Percentiles rank a stretch among this genome's conserved stretches.
Evolutionary conservation across 2,113 vertebrate genomes (phyloP).

Genomic region (Chaetodon trifascialis): DNA sequence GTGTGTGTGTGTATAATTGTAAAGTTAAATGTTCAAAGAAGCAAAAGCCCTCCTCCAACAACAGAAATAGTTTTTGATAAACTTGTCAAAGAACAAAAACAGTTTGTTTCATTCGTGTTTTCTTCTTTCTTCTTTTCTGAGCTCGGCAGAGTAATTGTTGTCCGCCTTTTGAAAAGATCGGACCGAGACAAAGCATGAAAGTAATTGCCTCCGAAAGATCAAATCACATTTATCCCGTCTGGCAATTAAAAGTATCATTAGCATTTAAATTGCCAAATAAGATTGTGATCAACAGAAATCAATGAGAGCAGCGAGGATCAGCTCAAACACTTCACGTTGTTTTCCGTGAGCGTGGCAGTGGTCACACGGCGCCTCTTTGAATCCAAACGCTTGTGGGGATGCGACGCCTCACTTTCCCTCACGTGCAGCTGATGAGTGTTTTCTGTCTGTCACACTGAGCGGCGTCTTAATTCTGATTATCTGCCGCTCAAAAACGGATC

Average conservation of each 20-base stretch:
- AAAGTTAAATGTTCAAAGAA: slow-evolving; percentile 62
- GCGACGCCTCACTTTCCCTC: slow-evolving; percentile 39
- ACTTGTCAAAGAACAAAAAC: slow-evolving; percentile 68
- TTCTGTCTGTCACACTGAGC: slow-evolving; percentile 27
- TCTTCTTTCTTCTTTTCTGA: slow-evolving; percentile 52
- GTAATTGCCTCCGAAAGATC: slow-evolving; percentile 82
- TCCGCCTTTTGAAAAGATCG: slow-evolving; percentile 67
- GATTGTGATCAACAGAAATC: slow-evolving; percentile 86
- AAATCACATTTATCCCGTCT: slow-evolving; percentile 78
- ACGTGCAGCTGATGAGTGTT: slow-evolving; percentile 9
- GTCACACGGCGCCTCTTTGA: slow-evolving; percentile 18
- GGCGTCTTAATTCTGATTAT: slow-evolving; percentile 41
- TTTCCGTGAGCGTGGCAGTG: slow-evolving; percentile 17
- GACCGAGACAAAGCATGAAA: slow-evolving; percentile 75
- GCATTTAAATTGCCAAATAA: slow-evolving; percentile 87
- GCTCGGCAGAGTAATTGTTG: slow-evolving; percentile 64
- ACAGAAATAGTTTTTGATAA: slow-evolving; percentile 72
- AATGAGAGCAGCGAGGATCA: slow-evolving; percentile 76
- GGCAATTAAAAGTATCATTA: slow-evolving; percentile 87
- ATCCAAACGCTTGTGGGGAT: slow-evolving; percentile 47
- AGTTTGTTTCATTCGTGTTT: slow-evolving; percentile 68
- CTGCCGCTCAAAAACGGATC: slow-evolving; percentile 25
- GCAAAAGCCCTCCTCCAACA: slow-evolving; percentile 14
- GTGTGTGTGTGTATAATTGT: slow-evolving; percentile 54
- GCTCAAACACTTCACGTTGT: slow-evolving; percentile 49